A percentile compares a stretch with the other conserved stretches of the same genome.
Evolutionary conservation across 2,888 invertebrate species (phyloP).

Genomic region (Acronicta alni): DNA sequence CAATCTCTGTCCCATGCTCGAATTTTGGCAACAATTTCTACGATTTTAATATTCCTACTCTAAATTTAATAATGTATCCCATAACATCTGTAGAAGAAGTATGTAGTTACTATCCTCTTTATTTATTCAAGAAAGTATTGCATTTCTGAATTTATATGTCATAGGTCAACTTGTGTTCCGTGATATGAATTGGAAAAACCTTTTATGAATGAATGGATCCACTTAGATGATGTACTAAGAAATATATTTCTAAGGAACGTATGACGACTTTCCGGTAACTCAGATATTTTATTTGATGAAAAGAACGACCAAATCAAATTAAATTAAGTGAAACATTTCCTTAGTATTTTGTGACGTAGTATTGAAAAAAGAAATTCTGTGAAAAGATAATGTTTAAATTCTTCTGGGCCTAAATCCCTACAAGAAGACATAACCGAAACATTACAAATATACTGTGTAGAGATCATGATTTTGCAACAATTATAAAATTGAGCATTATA

Average conservation of each 20-base stretch:
- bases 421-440: no score
- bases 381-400: no score
- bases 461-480: no score
- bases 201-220: slow-evolving; percentile 56
- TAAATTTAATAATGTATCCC: slow-evolving; percentile 10
- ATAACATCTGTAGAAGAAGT: slow-evolving; percentile 4
- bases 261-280: slow-evolving; percentile 31
- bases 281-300: slow-evolving; percentile 35
- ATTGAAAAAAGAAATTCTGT: no score
- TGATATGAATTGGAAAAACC: slow-evolving; percentile 57
- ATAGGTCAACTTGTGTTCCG: slow-evolving; percentile 25
- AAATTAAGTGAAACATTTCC: slow-evolving; percentile 6
- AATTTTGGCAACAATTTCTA: slow-evolving; percentile 18
- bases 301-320: slow-evolving; percentile 20
- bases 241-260: slow-evolving; percentile 39
- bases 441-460: no score
- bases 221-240: slow-evolving; percentile 44
- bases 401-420: no score
- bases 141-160: slow-evolving; percentile 35
- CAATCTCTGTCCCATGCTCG: background rate
- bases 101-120: slow-evolving; percentile 1
- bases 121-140: slow-evolving; percentile 10
- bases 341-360: background rate
- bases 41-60: slow-evolving; percentile 1
- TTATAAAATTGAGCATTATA: no score